Base-by-base conservation (phyloP, 30 jellyfish, hydroid and myxozoan species). In the Hydractinia echinata region DNA sequence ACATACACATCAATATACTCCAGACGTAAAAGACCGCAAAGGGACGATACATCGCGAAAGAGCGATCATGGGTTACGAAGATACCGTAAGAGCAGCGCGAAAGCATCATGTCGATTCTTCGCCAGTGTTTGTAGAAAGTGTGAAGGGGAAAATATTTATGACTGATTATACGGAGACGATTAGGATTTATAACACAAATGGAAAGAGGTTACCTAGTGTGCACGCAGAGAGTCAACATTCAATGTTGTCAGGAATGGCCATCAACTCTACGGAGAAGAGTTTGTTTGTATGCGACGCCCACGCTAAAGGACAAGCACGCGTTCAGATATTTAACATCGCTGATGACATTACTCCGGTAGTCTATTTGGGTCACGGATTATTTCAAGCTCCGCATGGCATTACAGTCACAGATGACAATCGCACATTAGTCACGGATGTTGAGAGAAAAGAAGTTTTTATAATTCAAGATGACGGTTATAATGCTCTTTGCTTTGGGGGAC, bases 371-470 rank as follows among this genome's bases (percentile, higher is more conserved):
- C 85, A 77, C n/a, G 85, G 85, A 8, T 62, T 77, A 14, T 60
- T 77, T 77, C 76, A 77, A 77, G 85, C 85, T 48, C 85, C 85
- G 9, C 85, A 77, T 64, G 85, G 85, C n/a, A 77, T 77, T 19
- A 30, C 44, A 30, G 77, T 77, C 44, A 77, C 85, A 5, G 19
- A 77, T 5, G 66, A 77, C 53, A 77, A 77, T 44, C 60, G 66
- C 20, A 77, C 77, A 4, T 62, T 77, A 16, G 85, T 77, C 15
- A 77, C 85, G 53, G 85, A 77, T 54, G 85, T 77, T 20, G 85
- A 77, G 54, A 60, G 85, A 21, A 77, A 55, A 77, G 85, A 77
- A 48, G 73, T 77, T 58, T 77, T 77, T 55, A 77, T 77, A 9
- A 77, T 77, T 62, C 78, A 77, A 54, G 85, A 77, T 54, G 85